These are phyloP conservation scores for Phyllopteryx taeniolatus DNA, from an alignment of 2,113 vertebrate genomes.

Conservation along the genomic window DNA sequence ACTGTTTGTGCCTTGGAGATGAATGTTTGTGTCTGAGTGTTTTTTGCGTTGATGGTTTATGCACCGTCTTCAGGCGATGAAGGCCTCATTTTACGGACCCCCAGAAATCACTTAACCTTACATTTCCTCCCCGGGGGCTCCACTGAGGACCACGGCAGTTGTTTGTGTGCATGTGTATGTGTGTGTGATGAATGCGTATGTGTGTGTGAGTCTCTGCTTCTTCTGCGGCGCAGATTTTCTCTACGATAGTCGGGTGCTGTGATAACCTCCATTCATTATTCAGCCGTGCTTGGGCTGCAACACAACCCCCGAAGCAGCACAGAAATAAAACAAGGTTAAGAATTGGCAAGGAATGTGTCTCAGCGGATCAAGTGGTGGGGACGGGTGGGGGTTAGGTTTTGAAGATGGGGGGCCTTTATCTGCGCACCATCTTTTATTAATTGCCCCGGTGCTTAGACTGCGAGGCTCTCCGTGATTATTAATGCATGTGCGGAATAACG, in stretches of 20 bases:
- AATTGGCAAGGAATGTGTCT: constrained; percentile 68
- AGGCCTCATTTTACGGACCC: constrained; percentile 42
- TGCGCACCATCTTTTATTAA: constrained; percentile 73
- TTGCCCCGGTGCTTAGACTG: constrained; percentile 62
- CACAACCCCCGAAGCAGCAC: constrained; percentile 37
- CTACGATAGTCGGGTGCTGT: constrained; percentile 31
- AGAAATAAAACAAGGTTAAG: constrained; percentile 69
- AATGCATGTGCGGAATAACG: constrained; percentile 71
- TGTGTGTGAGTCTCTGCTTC: constrained; percentile 6
- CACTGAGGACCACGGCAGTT: constrained; percentile 31
- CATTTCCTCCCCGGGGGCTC: constrained; percentile 55
- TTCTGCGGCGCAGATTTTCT: constrained; percentile 42
- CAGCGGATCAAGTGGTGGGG: constrained; percentile 56
- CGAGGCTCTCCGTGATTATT: constrained; percentile 69
- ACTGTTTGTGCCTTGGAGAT: constrained; percentile 26
- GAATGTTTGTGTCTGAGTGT: constrained; percentile 42
- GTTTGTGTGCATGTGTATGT: constrained; percentile 19
- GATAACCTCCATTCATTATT: constrained; percentile 68
- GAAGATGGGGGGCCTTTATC: constrained; percentile 54
- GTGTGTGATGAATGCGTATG: constrained; percentile 11
- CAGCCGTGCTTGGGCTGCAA: constrained; percentile 47
- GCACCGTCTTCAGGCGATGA: constrained; percentile 37
- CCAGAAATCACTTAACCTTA: constrained; percentile 61
- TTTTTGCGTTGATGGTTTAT: constrained; percentile 37
- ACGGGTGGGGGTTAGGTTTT: constrained; percentile 17